Percentiles rank a stretch among this genome's conserved stretches.
Conservation (phyloP, 1,140 invertebrate genomes). For the Psix sp. region DNA sequence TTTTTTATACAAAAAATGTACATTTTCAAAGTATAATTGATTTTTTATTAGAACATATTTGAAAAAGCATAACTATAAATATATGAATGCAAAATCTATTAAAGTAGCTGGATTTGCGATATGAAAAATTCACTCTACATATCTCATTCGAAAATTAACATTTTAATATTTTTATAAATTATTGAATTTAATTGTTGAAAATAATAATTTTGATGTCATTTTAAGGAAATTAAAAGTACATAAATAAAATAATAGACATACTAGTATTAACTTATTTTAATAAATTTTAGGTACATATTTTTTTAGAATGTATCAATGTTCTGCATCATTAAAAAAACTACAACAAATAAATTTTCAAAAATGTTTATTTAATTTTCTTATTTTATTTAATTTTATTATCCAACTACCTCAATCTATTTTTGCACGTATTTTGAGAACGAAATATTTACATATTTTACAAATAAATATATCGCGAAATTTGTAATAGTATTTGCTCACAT, state of each 20-base stretch:
- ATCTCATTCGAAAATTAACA: too few species aligned
- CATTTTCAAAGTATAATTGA: too few species aligned
- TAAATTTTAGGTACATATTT: background rate
- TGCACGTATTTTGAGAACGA: constrained; percentile 42
- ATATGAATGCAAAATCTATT: constrained; percentile 24
- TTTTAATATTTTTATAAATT: too few species aligned
- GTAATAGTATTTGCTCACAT: constrained; percentile 25
- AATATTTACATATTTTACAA: constrained; percentile 56
- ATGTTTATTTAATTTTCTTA: constrained; percentile 25
- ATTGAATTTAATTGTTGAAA: too few species aligned
- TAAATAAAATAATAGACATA: too few species aligned
- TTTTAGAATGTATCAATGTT: background rate
- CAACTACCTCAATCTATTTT: constrained; percentile 53
- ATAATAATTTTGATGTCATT: too few species aligned
- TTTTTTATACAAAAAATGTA: too few species aligned
- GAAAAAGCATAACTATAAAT: background rate
- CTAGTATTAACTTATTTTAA: background rate
- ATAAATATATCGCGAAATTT: constrained; percentile 41
- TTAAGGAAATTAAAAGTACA: too few species aligned
- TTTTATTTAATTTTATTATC: constrained; percentile 35
- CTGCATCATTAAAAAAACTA: constrained; percentile 20
- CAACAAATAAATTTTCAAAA: constrained; percentile 22
- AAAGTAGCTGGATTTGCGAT: constrained; percentile 41
- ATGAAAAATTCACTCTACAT: too few species aligned
- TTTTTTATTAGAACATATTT: background rate